Evolutionary conservation across 1,140 invertebrate genomes (phyloP), one percentile per base, ranked within the genome.

Genomic region (Spodoptera frugiperda): DNA sequence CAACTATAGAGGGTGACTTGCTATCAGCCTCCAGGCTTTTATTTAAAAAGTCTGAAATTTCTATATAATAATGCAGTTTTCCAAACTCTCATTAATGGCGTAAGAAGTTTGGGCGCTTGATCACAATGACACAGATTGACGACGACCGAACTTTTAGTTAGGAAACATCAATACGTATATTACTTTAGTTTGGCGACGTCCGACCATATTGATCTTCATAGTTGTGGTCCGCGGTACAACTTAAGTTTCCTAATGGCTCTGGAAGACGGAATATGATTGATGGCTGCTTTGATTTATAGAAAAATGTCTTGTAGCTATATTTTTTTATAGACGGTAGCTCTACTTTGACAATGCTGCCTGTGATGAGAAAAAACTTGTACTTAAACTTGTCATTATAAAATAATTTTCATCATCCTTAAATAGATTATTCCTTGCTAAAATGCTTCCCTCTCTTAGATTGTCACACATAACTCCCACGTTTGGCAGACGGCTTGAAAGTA

Each of bases 51-150:
- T n/a, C n/a, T n/a, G n/a, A n/a, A n/a, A n/a, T n/a, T n/a, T n/a
- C n/a, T n/a, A n/a, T n/a, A n/a, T n/a, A n/a, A 46, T 11, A 12
- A 44, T 49, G 44, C 44, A 65, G 25, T 65, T 65, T 65, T 65
- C 44, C 61, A 65, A 48, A 49, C 61, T 49, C 44, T 65, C 57
- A 61, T 61, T 44, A 61, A 30, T 39, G 1, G 33, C 15, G 2
- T 11, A 9, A 15, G 48, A 65, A 65, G 61, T 65, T 65, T 65
- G 19, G 21, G 61, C 17, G 11, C 44, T 11, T 12, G 44, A 65
- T 65, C 19, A 48, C 12, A 9, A 17, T 49, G 61, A 65, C 61
- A 19, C 11, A 49, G 63, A 67, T 67, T 67, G 63, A 67, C 19
- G 63, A 67, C 19, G 44, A 3, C 44, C 63, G 21, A 67, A 67